Percentiles rank a stretch among this genome's conserved stretches.
Evolutionary conservation across 1,140 invertebrate genomes (phyloP).

Genomic region (Neodiprion pinetum): DNA sequence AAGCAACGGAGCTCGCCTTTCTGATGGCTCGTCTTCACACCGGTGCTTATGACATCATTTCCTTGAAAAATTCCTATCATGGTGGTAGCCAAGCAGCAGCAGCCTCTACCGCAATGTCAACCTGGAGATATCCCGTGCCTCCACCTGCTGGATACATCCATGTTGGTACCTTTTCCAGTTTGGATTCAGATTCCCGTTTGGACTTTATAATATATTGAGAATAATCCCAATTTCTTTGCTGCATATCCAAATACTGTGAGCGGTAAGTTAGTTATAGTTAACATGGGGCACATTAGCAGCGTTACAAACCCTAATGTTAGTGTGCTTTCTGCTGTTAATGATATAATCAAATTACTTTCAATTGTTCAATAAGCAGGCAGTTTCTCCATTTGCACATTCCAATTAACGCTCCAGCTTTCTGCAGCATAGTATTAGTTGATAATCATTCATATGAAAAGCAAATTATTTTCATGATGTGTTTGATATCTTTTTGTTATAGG

Average conservation of each 20-base stretch:
- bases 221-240: not conserved
- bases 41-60: slow-evolving; percentile 83
- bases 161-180: slow-evolving; percentile 62
- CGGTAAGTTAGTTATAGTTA: not conserved
- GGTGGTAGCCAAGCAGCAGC: slow-evolving; percentile 85
- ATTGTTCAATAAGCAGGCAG: no score
- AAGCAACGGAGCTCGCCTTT: slow-evolving; percentile 95
- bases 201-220: not conserved
- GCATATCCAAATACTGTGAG: not conserved
- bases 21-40: slow-evolving; percentile 87
- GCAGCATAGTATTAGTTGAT: no score
- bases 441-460: no score
- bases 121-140: slow-evolving; percentile 81
- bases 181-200: not conserved
- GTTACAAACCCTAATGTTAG: no score
- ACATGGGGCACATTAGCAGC: no score
- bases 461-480: no score
- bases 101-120: slow-evolving; percentile 81
- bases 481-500: slow-evolving; percentile 54
- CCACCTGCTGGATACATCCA: slow-evolving; percentile 83
- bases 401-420: no score
- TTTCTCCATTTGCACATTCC: no score
- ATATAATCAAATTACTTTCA: no score
- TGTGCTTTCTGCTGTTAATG: no score
- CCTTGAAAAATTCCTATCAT: slow-evolving; percentile 89